Percentiles rank a stretch among this genome's conserved stretches.
phyloP scores from a whole-genome alignment of 2,888 invertebrate species.

The Lycophotia porphyrea region DNA sequence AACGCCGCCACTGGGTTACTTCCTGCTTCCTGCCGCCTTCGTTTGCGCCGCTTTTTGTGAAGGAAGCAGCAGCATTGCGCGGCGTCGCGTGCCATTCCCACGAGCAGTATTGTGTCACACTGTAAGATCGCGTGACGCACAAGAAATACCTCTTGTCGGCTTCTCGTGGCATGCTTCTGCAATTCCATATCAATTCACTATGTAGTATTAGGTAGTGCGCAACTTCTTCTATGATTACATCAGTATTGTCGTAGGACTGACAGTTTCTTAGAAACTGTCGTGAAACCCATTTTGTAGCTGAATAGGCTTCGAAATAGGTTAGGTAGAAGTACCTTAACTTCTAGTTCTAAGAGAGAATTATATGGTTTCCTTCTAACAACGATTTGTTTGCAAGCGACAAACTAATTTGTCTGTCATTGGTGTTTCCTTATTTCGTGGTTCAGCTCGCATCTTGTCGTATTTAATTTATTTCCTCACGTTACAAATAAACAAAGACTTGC shows the following conservation, averaged over 20 bases:
- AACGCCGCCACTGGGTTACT: constrained; percentile 83
- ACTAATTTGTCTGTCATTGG: neutral
- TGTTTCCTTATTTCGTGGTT: neutral
- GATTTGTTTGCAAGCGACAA: neutral
- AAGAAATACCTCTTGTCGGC: constrained; percentile 1
- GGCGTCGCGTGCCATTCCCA: constrained; percentile 67
- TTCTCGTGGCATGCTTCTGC: neutral
- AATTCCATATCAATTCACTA: neutral
- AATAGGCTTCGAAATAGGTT: neutral
- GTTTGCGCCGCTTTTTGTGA: constrained; percentile 70
- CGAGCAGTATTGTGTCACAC: constrained; percentile 69
- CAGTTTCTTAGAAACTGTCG: neutral
- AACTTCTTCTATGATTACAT: neutral
- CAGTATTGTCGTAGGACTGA: neutral
- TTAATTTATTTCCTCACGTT: neutral
- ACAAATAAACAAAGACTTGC: neutral
- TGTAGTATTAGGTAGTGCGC: neutral
- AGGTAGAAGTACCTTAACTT: neutral
- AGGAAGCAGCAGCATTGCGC: constrained; percentile 69
- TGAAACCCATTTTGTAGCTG: neutral
- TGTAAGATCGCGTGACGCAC: constrained; percentile 8
- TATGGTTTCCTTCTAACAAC: neutral
- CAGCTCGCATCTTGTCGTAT: neutral
- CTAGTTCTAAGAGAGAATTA: neutral
- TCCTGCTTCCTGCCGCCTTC: constrained; percentile 82